These are phyloP conservation scores for Sebastolobus altivelis DNA, from an alignment of 2,797 vertebrate genomes.

Conservation along the genomic window DNA sequence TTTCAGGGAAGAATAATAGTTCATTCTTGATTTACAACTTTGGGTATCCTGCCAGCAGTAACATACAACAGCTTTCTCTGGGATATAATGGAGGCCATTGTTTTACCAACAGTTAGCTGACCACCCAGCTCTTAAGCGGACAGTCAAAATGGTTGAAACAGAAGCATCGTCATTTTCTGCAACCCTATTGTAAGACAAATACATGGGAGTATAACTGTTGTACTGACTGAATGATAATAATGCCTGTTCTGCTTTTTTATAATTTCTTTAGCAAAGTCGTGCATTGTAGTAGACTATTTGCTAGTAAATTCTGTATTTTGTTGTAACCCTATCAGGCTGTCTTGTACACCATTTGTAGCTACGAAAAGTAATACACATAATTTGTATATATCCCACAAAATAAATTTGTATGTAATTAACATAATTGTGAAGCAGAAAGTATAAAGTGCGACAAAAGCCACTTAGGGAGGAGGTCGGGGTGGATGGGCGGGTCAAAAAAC, in stretches of 20 bases:
- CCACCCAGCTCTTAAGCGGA: conserved; percentile 30
- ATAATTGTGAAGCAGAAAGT: too few species aligned
- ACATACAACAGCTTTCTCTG: conserved; percentile 59
- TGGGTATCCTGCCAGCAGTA: conserved; percentile 48
- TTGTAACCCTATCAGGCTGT: not conserved
- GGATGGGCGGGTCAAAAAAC: too few species aligned
- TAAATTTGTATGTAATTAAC: too few species aligned
- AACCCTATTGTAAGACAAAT: not conserved
- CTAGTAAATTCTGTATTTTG: not conserved
- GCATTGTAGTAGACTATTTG: not conserved
- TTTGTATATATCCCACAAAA: too few species aligned
- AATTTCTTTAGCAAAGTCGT: not conserved
- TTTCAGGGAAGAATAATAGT: conserved; percentile 58
- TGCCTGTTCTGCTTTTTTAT: not conserved
- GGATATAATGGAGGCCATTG: conserved; percentile 56
- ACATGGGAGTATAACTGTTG: not conserved
- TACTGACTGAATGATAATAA: not conserved
- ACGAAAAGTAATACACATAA: too few species aligned
- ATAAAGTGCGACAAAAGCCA: too few species aligned
- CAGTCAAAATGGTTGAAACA: conserved; percentile 36
- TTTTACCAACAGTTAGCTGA: conserved; percentile 47
- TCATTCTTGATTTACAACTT: conserved; percentile 57
- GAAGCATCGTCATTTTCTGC: not conserved
- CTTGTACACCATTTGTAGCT: too few species aligned
- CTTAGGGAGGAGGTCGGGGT: too few species aligned